Conservation (phyloP, 2,797 vertebrate species). For the Prunella strophiata region DNA sequence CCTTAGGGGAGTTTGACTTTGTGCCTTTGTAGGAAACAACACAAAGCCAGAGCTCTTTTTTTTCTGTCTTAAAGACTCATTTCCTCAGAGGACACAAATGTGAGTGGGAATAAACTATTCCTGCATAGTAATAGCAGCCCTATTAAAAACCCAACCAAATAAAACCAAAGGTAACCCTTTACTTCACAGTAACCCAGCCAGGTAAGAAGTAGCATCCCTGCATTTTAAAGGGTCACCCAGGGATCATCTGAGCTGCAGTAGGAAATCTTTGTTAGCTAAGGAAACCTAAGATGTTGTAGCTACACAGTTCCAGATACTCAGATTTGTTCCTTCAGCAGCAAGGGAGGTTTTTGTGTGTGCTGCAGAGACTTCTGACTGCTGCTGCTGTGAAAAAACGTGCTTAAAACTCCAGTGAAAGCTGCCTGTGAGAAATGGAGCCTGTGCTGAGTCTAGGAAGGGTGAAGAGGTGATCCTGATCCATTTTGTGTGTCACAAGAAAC, state of each 20-base stretch:
- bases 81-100: not conserved
- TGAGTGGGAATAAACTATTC: not conserved
- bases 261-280: not conserved
- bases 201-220: not conserved
- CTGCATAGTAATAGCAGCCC: not conserved
- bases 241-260: not conserved
- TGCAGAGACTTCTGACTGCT: not conserved
- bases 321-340: not conserved
- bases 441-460: not conserved
- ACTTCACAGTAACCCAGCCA: not conserved
- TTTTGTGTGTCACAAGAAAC: not conserved
- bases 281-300: not conserved
- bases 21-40: not conserved
- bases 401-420: not conserved
- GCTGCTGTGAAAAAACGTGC: not conserved
- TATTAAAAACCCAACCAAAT: not conserved
- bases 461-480: not conserved
- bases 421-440: not conserved
- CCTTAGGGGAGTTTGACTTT: not conserved
- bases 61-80: not conserved
- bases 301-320: not conserved
- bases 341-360: not conserved
- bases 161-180: not conserved
- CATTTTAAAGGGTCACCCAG: not conserved
- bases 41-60: not conserved